These are phyloP conservation scores for Drosophila teissieri DNA, from an alignment of 1,140 invertebrate genomes.

Conservation along the genomic window DNA sequence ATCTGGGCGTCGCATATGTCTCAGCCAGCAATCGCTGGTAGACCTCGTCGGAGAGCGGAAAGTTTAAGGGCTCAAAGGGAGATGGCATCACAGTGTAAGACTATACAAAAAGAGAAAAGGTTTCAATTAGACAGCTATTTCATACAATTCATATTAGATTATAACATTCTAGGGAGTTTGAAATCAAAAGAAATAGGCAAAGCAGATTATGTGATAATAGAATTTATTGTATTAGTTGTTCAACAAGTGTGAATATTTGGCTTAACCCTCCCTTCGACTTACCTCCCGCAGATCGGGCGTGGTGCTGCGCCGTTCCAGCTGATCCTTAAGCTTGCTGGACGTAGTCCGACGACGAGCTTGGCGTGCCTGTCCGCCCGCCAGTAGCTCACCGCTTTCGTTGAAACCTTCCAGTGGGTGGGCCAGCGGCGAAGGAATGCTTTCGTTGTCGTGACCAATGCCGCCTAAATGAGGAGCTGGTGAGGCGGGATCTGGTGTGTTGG, in stretches of 20 bases:
- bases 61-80: slow-evolving; percentile 52
- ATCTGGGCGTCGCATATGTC: slow-evolving; percentile 40
- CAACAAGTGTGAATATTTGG: too few relatives aligned
- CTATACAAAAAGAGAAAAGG: neutral
- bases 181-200: too few relatives aligned
- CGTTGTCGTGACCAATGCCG: slow-evolving; percentile 57
- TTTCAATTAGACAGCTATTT: neutral
- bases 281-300: slow-evolving; percentile 85
- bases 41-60: slow-evolving; percentile 63
- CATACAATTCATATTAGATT: too few relatives aligned
- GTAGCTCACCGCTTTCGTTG: slow-evolving; percentile 27
- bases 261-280: slow-evolving; percentile 13
- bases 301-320: slow-evolving; percentile 74
- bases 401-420: slow-evolving; percentile 84
- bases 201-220: too few relatives aligned
- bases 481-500: slow-evolving; percentile 89
- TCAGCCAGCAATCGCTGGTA: slow-evolving; percentile 55
- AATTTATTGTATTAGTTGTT: too few relatives aligned
- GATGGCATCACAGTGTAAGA: slow-evolving; percentile 32
- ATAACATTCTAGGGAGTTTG: too few relatives aligned
- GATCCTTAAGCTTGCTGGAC: slow-evolving; percentile 80
- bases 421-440: slow-evolving; percentile 86
- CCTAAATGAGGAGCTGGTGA: slow-evolving; percentile 78
- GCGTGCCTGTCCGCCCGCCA: slow-evolving; percentile 44
- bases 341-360: slow-evolving; percentile 84